Evolutionary conservation across 2,888 invertebrate genomes (phyloP), one percentile per base, ranked within the genome.

Genomic region (Xanthia icteritia): DNA sequence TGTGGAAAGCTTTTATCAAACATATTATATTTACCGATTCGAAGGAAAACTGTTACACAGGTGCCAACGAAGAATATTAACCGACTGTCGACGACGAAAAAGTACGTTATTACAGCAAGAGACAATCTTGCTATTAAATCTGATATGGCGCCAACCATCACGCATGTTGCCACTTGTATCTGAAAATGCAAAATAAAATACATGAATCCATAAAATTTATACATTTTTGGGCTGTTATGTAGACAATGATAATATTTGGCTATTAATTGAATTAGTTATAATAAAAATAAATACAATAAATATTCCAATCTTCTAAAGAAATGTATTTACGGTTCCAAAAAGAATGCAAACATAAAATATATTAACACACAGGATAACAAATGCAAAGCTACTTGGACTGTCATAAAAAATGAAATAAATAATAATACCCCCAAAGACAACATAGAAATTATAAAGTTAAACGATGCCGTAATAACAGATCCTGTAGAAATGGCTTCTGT

Each of bases 121-220:
- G 97, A 90, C 70, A 98, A 96, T 81, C 98, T 97, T 0, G 98
- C 98, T 0, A 96, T 81, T 31, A 98, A 95, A 93, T 98, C 98
- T 0, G 98, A 97, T 23, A 97, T 94, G 0, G 98, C 98, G 0
- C 97, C 97, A 5, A 98, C 97, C 84, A 98, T 98, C 71, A 98
- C 97, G 76, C 98, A 97, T 4, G 97, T 94, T 0, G 98, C 98
- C 0, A 97, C 97, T 87, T 98, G 97, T 81, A 96, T 94, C 97
- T 97, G 89, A 78, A 93, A 91, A 73, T 31, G 0, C 27, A 73
- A 5, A 51, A n/a, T 2, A 61, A 42, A 56, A 65, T 27, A 17
- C 0, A 73, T 13, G 5, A 1, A 5, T 27, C 20, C 4, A 39
- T 20, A 61, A 76, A 56, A 48, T 23, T 17, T 0, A 13, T 13